Base-by-base conservation (phyloP, 2,113 vertebrate genomes). In the Amblyopsis rosae region DNA sequence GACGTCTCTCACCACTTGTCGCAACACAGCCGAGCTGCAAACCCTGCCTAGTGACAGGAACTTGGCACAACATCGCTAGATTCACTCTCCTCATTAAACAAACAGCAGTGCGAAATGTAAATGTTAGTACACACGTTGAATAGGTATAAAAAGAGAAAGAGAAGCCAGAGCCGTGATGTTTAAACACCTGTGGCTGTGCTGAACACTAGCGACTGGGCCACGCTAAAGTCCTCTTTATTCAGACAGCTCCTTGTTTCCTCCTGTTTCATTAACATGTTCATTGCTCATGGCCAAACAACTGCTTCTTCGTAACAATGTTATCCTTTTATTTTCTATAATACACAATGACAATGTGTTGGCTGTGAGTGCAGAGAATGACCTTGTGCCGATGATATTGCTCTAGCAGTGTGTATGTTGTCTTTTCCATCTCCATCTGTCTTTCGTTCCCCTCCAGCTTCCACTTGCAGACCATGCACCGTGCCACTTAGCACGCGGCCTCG, bases 41-140 rank as follows among this genome's bases (percentile, higher is more conserved):
- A 76, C 76, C 58, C 72, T 49, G 12, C 50, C 62, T 67, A 67
- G 69, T 88, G 88, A 92, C 91, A 91, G 84, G 67, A 91, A 86
- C 87, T 92, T 93, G 93, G 92, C 91, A 90, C 61, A 7, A 73
- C 46, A 3, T 15, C 8, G 75, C 58, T 73, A 80, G 86, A 89
- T 83, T 88, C 75, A 85, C 82, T 83, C 72, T 53, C 54, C 66
- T 82, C 79, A 75, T 89, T 80, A 76, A 83, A 86, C 86, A 90
- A 91, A 92, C 88, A 89, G 12, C 50, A 77, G 83, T 79, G 80
- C 78, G 72, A 86, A 86, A 86, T 86, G 80, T 86, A 82, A 89
- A 87, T 86, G 85, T 87, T 86, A 78, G 80, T 79, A 62, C 82
- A 76, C 75, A 70, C 67, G 80, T 83, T 79, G 63, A 75, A 65